Evolutionary conservation across 2,888 invertebrate genomes (phyloP).

Genomic region (Sinodicranocentrus sp.): DNA sequence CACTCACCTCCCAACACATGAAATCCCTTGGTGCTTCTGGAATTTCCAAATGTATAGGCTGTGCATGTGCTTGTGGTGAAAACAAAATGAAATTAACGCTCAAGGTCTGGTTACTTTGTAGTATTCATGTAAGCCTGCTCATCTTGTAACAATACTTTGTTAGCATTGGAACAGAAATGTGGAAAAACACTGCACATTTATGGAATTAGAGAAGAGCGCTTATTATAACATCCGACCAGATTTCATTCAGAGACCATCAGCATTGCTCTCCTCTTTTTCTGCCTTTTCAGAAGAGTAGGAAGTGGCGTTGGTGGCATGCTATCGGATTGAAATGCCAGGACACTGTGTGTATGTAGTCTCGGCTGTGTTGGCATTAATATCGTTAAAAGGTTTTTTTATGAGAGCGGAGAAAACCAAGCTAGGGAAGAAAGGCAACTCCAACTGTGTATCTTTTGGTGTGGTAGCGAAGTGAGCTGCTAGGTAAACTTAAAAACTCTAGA

Average conservation of each 20-base stretch:
- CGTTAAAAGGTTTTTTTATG: constrained; percentile 47
- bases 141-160: no score
- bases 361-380: constrained; percentile 17
- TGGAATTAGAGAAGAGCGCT: constrained; percentile 48
- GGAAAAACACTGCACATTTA: constrained; percentile 30
- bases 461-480: constrained; percentile 13
- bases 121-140: background rate
- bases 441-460: constrained; percentile 3
- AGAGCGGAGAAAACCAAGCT: no score
- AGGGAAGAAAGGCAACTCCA: constrained; percentile 9
- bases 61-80: constrained; percentile 14
- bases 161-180: background rate
- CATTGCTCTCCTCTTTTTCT: no score
- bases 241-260: background rate
- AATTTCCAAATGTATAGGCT: no score
- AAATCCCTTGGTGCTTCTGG: no score
- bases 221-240: constrained; percentile 41
- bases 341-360: no score
- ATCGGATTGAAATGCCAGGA: background rate
- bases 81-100: constrained; percentile 50
- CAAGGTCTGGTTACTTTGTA: constrained; percentile 31
- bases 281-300: constrained; percentile 5
- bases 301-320: background rate
- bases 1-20: background rate
- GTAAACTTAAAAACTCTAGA: background rate